Percentiles rank a stretch among this genome's conserved stretches.
These are phyloP conservation scores for Halichondria panicea DNA, from an alignment of 37 sponge, comb jelly and placozoan genomes.

Conservation along the genomic window DNA sequence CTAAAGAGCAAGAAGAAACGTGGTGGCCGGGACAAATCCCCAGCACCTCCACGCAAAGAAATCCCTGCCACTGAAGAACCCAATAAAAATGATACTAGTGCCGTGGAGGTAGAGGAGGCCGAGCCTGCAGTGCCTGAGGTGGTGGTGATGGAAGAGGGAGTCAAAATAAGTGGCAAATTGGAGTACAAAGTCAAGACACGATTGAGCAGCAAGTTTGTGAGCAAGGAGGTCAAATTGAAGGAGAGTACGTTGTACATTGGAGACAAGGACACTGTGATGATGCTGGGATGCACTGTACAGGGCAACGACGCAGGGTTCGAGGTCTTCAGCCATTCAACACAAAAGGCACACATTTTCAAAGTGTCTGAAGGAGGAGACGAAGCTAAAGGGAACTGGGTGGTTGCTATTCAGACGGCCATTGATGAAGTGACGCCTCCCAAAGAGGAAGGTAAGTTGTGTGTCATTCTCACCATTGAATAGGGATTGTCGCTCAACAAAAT, in stretches of 20 bases:
- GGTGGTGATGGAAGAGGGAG: constrained; percentile 13
- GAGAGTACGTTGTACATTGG: constrained; percentile 3
- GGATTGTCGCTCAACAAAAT: no score
- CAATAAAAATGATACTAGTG: neutral
- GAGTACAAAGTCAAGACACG: constrained; percentile 10
- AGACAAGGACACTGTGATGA: constrained; percentile 3
- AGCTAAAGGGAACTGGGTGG: constrained; percentile 23
- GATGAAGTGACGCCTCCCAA: constrained; percentile 17
- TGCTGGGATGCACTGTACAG: constrained; percentile 16
- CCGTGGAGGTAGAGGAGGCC: neutral
- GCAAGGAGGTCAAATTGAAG: constrained; percentile 7
- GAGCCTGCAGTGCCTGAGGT: neutral
- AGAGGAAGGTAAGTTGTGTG: constrained; percentile 12
- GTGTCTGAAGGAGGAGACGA: constrained; percentile 19
- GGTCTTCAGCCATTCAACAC: constrained; percentile 9
- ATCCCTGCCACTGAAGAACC: neutral
- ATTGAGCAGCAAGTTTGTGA: constrained; percentile 6
- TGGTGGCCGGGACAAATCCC: neutral
- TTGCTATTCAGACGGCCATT: constrained; percentile 26
- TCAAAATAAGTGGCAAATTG: neutral
- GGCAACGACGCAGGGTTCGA: constrained; percentile 19
- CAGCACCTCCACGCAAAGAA: neutral
- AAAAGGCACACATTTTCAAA: constrained; percentile 30
- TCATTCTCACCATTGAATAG: no score
- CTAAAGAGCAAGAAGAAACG: neutral